These are phyloP conservation scores for Campaea margaritaria DNA, from an alignment of 2,888 invertebrate genomes.

Conservation along the genomic window DNA sequence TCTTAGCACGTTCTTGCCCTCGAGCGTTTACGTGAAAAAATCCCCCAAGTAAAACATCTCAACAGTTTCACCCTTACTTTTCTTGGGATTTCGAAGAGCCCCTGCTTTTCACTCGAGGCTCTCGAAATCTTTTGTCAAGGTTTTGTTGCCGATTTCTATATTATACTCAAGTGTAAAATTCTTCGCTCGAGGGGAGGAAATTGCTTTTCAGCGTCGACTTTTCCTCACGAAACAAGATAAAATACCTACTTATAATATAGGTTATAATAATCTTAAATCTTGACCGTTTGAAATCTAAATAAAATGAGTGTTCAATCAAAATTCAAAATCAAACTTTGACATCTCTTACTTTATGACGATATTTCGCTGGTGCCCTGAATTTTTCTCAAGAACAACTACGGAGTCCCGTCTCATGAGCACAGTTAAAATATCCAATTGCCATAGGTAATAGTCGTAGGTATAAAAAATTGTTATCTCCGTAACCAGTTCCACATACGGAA, in stretches of 20 bases:
- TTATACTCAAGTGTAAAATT: conserved; percentile 12
- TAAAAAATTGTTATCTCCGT: too few species aligned
- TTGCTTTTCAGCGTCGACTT: conserved; percentile 22
- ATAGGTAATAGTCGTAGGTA: not conserved
- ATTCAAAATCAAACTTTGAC: too few species aligned
- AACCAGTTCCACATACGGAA: conserved; percentile 7
- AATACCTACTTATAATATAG: not conserved
- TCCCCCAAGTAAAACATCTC: conserved; percentile 16
- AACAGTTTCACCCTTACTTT: conserved; percentile 9
- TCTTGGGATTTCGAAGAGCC: conserved; percentile 4
- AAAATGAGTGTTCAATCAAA: too few species aligned
- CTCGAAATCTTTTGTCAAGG: conserved; percentile 28
- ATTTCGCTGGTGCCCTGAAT: too few species aligned
- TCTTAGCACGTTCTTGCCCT: conserved; percentile 28
- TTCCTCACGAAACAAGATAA: conserved; percentile 14
- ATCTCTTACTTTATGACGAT: too few species aligned
- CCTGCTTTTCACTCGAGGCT: conserved; percentile 14
- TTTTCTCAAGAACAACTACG: too few species aligned
- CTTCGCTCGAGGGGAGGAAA: conserved; percentile 9
- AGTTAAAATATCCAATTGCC: not conserved
- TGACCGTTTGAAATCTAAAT: too few species aligned
- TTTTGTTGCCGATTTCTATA: conserved; percentile 23
- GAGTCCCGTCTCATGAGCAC: too few species aligned
- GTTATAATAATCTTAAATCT: not conserved
- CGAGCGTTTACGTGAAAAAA: conserved; percentile 27